Base-by-base conservation (phyloP, 1,140 invertebrate species). In the Leptinotarsa undecemlineata region DNA sequence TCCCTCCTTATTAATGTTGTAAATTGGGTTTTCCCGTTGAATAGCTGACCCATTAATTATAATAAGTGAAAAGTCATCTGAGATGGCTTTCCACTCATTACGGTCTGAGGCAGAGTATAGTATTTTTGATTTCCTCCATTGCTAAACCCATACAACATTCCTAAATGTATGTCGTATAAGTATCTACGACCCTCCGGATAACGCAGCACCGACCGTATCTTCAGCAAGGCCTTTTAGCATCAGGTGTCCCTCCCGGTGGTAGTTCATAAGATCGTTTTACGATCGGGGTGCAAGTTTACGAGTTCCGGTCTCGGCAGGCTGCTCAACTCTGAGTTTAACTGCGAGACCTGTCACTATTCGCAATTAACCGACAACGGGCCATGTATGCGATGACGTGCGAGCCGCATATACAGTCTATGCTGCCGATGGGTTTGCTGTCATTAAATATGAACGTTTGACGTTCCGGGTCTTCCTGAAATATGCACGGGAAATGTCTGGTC, bases 221-320 rank as follows among this genome's bases (percentile, higher is more conserved):
- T 15, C 51, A 2, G 0, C 51, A 57, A 57, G n/a, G 51, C 51
- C 51, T 57, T 19, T 15, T 57, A 57, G 51, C 51, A 57, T 57
- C 51, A 57, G 51, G 51, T 57, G 51, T 57, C n/a, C 51, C 51
- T 19, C 15, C n/a, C n/a, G 15, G 51, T 57, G 51, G 51, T 57
- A 57, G 51, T 57, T 57, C 51, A 57, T 57, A 57, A 57, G 51
- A 57, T 57, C 51, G 51, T 57, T 57, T 57, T 15, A 57, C 51
- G 51, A 57, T 57, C 51, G 51, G 51, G 51, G n/a, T 57, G 51
- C 33, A 5, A 57, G 51, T 57, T 57, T 57, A 57, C 51, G 51
- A 57, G 51, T n/a, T 15, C 14, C 15, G 51, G 14, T 57, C 51
- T 57, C 51, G 2, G n/a, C n/a, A 57, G 51, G 51, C 51, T 15